Percentiles rank a stretch among this genome's conserved stretches.
phyloP scores from a whole-genome alignment of 2,113 vertebrate genomes.

The Charina bottae region DNA sequence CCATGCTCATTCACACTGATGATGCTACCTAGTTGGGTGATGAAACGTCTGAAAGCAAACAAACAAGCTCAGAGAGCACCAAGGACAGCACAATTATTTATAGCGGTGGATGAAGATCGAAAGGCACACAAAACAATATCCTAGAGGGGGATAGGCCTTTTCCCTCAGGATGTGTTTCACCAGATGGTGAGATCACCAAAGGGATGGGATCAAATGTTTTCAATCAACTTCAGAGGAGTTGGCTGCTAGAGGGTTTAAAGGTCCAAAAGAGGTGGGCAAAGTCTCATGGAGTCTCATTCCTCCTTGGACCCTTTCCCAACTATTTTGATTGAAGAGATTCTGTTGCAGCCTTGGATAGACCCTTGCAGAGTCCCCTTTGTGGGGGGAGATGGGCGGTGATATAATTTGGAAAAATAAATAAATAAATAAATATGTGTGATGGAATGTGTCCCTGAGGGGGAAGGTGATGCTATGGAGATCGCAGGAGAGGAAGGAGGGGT shows the following conservation, averaged over 20 bases:
- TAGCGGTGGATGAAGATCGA: neutral
- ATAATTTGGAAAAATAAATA: no score
- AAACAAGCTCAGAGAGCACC: neutral
- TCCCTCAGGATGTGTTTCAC: neutral
- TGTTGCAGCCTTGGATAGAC: neutral
- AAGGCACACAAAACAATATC: neutral
- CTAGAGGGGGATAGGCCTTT: neutral
- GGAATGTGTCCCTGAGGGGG: no score
- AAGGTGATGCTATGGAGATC: no score
- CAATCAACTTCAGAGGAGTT: no score
- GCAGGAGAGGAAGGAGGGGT: no score
- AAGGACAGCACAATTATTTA: neutral
- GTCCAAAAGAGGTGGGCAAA: no score
- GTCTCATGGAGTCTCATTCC: no score
- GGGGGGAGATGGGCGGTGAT: no score
- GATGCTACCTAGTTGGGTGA: neutral
- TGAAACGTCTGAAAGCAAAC: neutral
- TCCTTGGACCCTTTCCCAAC: neutral
- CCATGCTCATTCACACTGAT: neutral
- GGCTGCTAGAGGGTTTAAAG: no score
- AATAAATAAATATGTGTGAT: no score
- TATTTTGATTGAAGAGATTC: neutral
- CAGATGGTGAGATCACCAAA: neutral
- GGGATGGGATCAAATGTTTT: neutral
- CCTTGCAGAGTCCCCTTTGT: no score